Base-by-base conservation (phyloP, 2,797 vertebrate genomes). In the Amblyraja radiata region DNA sequence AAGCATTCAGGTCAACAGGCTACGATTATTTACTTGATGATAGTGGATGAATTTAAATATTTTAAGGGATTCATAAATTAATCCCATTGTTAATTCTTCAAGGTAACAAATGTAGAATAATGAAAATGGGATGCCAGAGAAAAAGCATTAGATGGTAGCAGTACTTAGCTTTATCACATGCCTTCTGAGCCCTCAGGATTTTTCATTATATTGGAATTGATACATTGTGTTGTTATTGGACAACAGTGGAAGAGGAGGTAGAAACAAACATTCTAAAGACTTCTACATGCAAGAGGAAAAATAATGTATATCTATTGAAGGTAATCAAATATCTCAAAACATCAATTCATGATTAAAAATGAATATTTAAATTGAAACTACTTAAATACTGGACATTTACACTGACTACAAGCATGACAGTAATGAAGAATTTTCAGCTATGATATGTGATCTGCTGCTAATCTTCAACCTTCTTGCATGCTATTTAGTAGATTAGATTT, bases 401-500 rank as follows among this genome's bases (percentile, higher is more conserved):
- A 61, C 28, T 88, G 84, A 21, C 1, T 1, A 28, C n/a, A 1
- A 36, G 84, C 36, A 68, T 88, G 68, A 88, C 36, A 88, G 9
- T 36, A 32, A 2, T 21, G n/a, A 21, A 68, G 6, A 14, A 73
- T 73, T 73, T 90, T 32, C 61, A 90, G 36, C 65, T 73, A 71
- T 74, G 71, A 9, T 23, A 74, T 13, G 18, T 28, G 39, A 91
- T n/a, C 6, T 3, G 11, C 6, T 18, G 9, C 21, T 73, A 39
- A 25, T 28, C 9, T 74, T 39, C 25, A 36, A 93, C 74, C 5
- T 81, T 54, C 39, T n/a, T 58, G 39, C 36, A 63, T 84, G 68
- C 63, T n/a, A 80, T 39, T 11, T 21, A 71, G n/a, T 18, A 77
- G 6, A 79, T 68, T 68, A 94, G 93, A 93, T 94, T 80, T 93